Conservation (phyloP, 2,113 vertebrate genomes). For the Rattus rattus region DNA sequence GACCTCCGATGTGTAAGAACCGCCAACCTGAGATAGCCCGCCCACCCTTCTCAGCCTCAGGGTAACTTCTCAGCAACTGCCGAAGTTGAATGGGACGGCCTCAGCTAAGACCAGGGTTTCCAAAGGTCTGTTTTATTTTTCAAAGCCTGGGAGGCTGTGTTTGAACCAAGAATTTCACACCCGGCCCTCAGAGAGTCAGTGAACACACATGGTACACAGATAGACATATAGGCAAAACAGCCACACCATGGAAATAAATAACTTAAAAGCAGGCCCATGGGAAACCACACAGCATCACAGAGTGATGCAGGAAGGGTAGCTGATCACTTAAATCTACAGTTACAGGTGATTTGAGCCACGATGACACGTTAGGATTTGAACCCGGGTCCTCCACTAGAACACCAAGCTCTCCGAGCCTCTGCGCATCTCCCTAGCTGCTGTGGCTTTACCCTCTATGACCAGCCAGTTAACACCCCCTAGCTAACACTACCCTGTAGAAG, state of each 20-base stretch:
- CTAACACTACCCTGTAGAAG: neutral
- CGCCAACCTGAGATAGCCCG: rapidly evolving
- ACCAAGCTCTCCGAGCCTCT: neutral
- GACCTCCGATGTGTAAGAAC: neutral
- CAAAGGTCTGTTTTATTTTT: neutral
- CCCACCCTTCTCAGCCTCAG: neutral
- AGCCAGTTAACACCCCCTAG: neutral
- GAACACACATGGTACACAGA: neutral
- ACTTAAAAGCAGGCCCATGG: neutral
- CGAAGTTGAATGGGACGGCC: neutral
- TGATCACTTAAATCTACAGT: neutral
- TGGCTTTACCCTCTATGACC: neutral
- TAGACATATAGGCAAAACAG: neutral
- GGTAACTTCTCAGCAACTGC: neutral
- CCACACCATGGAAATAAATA: neutral
- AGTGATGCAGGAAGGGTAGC: neutral
- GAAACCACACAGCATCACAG: neutral
- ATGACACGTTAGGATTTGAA: neutral
- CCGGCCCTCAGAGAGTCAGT: neutral
- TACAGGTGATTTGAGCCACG: neutral
- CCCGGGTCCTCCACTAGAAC: neutral
- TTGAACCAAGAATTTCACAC: neutral
- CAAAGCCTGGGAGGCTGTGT: neutral
- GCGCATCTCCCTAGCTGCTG: neutral
- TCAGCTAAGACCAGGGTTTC: too few relatives aligned